phyloP scores from a whole-genome alignment of 2,113 vertebrate genomes.

The Ardeotis arabs region DNA sequence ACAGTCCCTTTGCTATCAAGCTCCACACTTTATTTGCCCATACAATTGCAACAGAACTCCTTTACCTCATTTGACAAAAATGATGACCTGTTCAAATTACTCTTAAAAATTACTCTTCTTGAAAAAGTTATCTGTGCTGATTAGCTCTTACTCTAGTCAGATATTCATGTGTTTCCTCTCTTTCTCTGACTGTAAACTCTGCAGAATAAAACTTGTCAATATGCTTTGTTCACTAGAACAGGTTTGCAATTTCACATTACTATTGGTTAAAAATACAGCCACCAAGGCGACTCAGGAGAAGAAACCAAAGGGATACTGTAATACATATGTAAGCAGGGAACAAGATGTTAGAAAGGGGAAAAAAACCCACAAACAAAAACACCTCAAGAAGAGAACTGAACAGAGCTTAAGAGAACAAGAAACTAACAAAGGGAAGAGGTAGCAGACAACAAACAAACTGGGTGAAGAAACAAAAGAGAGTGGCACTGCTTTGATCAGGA shows the following conservation, averaged over 20 bases:
- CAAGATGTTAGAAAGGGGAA: background rate
- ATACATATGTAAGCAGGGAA: background rate
- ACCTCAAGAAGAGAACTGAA: background rate
- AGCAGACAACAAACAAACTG: background rate
- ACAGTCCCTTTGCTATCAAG: background rate
- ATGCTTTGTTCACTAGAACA: background rate
- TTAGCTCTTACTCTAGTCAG: background rate
- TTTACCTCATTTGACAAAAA: background rate
- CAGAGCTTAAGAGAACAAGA: background rate
- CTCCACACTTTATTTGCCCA: background rate
- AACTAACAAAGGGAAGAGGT: background rate
- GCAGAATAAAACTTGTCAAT: background rate
- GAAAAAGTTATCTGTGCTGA: background rate
- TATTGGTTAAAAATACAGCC: background rate
- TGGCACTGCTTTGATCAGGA: background rate
- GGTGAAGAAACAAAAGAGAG: background rate
- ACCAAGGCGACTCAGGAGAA: background rate
- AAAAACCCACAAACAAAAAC: background rate
- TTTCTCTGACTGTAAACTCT: background rate
- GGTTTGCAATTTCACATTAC: background rate
- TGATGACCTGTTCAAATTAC: background rate
- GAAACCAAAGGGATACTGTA: background rate
- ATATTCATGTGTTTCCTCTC: background rate
- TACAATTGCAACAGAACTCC: background rate
- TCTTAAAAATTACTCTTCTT: background rate